These are phyloP conservation scores for Danio choprae DNA, from an alignment of 2,797 vertebrate species.

Conservation along the genomic window DNA sequence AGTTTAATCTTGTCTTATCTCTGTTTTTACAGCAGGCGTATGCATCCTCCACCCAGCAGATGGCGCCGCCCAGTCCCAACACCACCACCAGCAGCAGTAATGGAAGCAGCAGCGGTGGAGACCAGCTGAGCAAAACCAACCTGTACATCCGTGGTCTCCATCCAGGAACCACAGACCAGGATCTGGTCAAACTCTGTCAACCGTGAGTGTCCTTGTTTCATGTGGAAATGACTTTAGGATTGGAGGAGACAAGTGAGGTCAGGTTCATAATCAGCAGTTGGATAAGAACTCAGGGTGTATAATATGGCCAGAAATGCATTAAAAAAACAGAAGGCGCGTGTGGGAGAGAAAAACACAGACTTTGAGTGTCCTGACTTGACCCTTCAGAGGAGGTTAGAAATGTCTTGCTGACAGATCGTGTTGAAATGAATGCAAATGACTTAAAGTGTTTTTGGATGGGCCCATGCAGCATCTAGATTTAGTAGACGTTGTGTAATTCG, in stretches of 20 bases:
- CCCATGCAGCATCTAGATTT: constrained; percentile 36
- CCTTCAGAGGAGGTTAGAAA: constrained; percentile 31
- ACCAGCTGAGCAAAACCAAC: constrained; percentile 95
- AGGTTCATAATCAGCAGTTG: constrained; percentile 3
- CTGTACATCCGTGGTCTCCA: constrained; percentile 93
- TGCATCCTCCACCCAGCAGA: constrained; percentile 88
- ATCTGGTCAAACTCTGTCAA: constrained; percentile 94
- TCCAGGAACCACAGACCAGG: constrained; percentile 93
- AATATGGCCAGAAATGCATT: constrained; percentile 6
- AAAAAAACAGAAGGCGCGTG: constrained; percentile 12
- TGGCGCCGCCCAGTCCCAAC: constrained; percentile 90
- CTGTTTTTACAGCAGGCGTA: constrained; percentile 80
- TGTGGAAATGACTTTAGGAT: neutral
- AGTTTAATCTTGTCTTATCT: neutral
- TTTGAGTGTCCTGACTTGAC: constrained; percentile 41
- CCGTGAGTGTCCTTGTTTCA: constrained; percentile 81
- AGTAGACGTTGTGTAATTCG: constrained; percentile 12
- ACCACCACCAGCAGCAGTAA: constrained; percentile 74
- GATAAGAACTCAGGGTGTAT: constrained; percentile 4
- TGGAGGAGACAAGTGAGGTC: neutral
- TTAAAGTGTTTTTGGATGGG: constrained; percentile 24
- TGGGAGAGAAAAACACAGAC: constrained; percentile 18
- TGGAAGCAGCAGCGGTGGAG: constrained; percentile 72
- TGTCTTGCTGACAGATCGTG: constrained; percentile 19
- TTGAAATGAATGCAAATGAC: constrained; percentile 32